Base-by-base conservation (phyloP, 1,140 invertebrate species). In the Phortica variegata region DNA sequence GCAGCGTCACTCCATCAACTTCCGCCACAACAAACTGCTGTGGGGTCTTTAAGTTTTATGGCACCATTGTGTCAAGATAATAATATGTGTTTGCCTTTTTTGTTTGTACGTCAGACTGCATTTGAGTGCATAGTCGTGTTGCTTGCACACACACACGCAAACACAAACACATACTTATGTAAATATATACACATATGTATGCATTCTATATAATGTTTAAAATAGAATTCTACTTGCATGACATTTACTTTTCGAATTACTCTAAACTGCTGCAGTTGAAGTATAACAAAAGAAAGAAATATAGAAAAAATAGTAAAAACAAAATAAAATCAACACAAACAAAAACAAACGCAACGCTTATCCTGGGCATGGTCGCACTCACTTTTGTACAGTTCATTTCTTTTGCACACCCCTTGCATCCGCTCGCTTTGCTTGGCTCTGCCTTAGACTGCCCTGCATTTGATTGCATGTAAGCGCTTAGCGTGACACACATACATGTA, bases 21-120 rank as follows among this genome's bases (percentile, higher is more conserved):
- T n/a, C n/a, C 19, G 46, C 42, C 47, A 47, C 13, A 6, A 15
- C 4, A 49, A 53, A 54, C 58, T 61, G 62, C 58, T 61, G 56
- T 60, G 60, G 63, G 63, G 63, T 66, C 63, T 66, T 66, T 66
- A 66, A 65, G 60, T 68, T 68, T 68, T 68, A 68, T 68, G 63
- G 65, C 56, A 66, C 65, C 61, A 70, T 70, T 70, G 66, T 70
- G 66, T 70, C 66, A 70, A 70, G 65, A 70, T 71, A 70, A 70
- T 70, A 71, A 63, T 70, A 70, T 54, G 65, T 65, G 61, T 59
- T 58, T 52, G 42, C 34, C 23, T 40, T 17, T 46, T 52, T 47
- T 37, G 47, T 58, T 40, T 50, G 36, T 63, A 63, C 63, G 62
- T 66, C n/a, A n/a, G 63, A 63, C 60, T 66, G 63, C 63, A 68